phyloP scores from a whole-genome alignment of 2,113 vertebrate genomes.

The Phycodurus eques region DNA sequence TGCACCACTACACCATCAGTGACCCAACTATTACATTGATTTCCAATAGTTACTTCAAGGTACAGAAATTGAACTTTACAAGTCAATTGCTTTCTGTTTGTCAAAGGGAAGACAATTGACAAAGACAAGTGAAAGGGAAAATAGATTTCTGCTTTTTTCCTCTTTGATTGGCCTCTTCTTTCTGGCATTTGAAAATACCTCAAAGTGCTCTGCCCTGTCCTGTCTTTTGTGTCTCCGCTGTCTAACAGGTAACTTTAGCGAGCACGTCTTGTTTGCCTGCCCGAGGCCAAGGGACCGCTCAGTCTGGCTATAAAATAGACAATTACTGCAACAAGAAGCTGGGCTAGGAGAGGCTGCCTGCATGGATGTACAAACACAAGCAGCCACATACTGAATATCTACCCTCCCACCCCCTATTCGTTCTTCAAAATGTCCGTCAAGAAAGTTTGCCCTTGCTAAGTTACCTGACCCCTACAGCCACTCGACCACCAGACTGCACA shows the following conservation, averaged over 20 bases:
- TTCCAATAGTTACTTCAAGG: background rate
- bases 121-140: constrained; percentile 34
- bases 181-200: constrained; percentile 18
- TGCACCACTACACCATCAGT: too few species aligned
- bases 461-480: constrained; percentile 21
- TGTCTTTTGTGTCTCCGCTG: constrained; percentile 8
- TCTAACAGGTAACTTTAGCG: constrained; percentile 31
- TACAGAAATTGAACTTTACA: background rate
- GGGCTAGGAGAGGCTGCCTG: background rate
- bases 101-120: constrained; percentile 29
- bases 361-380: constrained; percentile 22
- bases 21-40: background rate
- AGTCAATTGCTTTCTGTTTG: background rate
- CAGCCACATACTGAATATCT: constrained; percentile 6
- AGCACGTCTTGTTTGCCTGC: constrained; percentile 18
- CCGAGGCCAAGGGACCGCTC: constrained; percentile 29
- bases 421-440: constrained; percentile 22
- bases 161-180: constrained; percentile 3
- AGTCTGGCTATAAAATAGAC: constrained; percentile 49
- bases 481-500: constrained; percentile 47
- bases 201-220: background rate
- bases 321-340: constrained; percentile 58
- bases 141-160: constrained; percentile 4
- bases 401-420: constrained; percentile 30
- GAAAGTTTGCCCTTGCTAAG: background rate